Conservation (phyloP, 2,113 vertebrate species). For the Isichthys henryi region DNA sequence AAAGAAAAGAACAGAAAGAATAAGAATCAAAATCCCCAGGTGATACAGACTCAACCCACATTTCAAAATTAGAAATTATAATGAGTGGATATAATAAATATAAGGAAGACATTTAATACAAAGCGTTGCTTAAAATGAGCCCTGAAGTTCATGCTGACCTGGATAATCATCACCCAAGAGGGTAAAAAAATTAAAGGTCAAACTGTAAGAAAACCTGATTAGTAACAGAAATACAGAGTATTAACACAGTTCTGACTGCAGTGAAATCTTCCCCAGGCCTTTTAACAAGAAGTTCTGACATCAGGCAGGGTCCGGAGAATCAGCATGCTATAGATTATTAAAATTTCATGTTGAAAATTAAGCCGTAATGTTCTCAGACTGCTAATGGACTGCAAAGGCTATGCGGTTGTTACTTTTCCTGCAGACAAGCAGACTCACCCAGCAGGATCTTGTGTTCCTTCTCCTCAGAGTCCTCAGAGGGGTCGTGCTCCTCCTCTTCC, state of each 20-base stretch:
- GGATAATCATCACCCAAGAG: not conserved
- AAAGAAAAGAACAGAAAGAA: not conserved
- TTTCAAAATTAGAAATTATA: slow-evolving; percentile 5
- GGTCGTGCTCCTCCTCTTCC: slow-evolving; percentile 61
- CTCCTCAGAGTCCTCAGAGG: slow-evolving; percentile 67
- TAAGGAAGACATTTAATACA: not conserved
- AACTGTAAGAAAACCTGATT: not conserved
- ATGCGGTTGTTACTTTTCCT: not conserved
- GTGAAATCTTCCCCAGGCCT: not conserved
- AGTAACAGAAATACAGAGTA: not conserved
- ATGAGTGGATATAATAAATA: not conserved
- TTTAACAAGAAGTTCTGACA: not conserved
- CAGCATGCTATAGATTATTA: not conserved
- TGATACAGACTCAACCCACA: not conserved
- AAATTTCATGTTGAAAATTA: not conserved
- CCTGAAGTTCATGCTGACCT: not conserved
- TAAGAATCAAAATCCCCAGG: not conserved
- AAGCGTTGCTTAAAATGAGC: not conserved
- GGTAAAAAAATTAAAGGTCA: not conserved
- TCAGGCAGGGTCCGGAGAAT: not conserved
- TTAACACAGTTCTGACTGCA: not conserved
- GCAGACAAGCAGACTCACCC: slow-evolving; percentile 59
- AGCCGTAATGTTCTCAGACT: not conserved
- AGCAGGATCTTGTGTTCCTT: slow-evolving; percentile 90
- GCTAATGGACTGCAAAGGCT: not conserved